Evolutionary conservation across 2,888 invertebrate genomes (phyloP).

Genomic region (Morpho helenor): DNA sequence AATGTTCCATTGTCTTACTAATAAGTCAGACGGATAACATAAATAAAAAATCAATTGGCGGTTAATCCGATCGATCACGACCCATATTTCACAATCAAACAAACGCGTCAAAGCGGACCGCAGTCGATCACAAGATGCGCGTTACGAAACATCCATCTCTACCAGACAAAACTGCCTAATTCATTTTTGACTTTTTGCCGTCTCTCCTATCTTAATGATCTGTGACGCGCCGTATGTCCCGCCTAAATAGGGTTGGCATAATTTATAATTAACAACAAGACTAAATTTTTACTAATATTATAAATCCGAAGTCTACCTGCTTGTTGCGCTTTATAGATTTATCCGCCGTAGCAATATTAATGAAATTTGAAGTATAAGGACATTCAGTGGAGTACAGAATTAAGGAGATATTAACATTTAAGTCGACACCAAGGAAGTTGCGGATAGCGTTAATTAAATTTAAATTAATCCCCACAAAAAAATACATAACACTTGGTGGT

Average conservation of each 20-base stretch:
- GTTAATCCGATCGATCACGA: conserved; percentile 13
- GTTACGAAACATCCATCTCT: conserved; percentile 21
- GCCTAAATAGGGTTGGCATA: conserved; percentile 9
- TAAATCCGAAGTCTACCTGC: too few species aligned
- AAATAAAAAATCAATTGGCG: conserved; percentile 11
- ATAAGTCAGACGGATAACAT: conserved; percentile 1
- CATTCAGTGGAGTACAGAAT: too few species aligned
- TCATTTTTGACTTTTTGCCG: conserved; percentile 33
- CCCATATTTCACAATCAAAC: conserved; percentile 15
- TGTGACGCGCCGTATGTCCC: conserved; percentile 31
- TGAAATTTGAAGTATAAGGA: too few species aligned
- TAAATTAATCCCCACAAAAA: too few species aligned
- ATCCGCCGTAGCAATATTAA: too few species aligned
- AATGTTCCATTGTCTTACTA: not conserved
- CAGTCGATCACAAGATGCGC: conserved; percentile 21
- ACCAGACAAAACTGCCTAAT: conserved; percentile 18
- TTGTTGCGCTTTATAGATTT: too few species aligned
- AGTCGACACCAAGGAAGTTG: too few species aligned
- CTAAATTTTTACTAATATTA: too few species aligned
- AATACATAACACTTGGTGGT: too few species aligned
- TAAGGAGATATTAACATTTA: too few species aligned
- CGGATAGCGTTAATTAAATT: too few species aligned
- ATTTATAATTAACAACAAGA: not conserved
- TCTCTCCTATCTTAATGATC: conserved; percentile 41
- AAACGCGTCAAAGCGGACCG: conserved; percentile 23